phyloP scores from a whole-genome alignment of 2,888 invertebrate genomes.

The Cremastinae sp. region DNA sequence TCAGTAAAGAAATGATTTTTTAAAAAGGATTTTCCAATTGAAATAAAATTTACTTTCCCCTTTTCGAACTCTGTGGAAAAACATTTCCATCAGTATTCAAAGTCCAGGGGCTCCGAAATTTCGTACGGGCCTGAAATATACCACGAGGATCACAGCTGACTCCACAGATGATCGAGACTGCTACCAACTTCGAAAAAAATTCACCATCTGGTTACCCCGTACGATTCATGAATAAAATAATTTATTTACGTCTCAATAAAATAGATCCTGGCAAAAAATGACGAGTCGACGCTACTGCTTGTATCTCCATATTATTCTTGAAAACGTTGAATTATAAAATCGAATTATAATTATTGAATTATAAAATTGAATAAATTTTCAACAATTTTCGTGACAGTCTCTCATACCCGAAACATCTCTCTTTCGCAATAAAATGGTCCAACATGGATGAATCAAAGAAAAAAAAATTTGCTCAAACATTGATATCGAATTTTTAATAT shows the following conservation, averaged over 20 bases:
- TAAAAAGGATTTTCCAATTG: background rate
- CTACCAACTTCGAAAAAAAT: conserved; percentile 63
- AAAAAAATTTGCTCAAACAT: no score
- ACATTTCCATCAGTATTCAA: background rate
- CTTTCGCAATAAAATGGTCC: no score
- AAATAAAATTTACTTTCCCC: no score
- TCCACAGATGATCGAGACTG: conserved; percentile 73
- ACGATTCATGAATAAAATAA: background rate
- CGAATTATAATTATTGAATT: no score
- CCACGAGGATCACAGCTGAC: conserved; percentile 71
- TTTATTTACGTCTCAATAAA: background rate
- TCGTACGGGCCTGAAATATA: conserved; percentile 4
- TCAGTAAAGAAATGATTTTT: no score
- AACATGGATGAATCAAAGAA: no score
- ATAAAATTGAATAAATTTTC: no score
- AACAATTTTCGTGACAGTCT: no score
- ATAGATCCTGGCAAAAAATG: background rate
- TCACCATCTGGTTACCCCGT: conserved; percentile 24
- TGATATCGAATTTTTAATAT: background rate
- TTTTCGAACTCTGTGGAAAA: background rate
- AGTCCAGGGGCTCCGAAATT: background rate
- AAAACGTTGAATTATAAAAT: no score
- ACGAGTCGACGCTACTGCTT: no score
- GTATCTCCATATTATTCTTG: no score
- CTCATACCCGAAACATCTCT: no score